Base-by-base conservation (phyloP, 2,888 invertebrate genomes). In the Melipona beecheii region DNA sequence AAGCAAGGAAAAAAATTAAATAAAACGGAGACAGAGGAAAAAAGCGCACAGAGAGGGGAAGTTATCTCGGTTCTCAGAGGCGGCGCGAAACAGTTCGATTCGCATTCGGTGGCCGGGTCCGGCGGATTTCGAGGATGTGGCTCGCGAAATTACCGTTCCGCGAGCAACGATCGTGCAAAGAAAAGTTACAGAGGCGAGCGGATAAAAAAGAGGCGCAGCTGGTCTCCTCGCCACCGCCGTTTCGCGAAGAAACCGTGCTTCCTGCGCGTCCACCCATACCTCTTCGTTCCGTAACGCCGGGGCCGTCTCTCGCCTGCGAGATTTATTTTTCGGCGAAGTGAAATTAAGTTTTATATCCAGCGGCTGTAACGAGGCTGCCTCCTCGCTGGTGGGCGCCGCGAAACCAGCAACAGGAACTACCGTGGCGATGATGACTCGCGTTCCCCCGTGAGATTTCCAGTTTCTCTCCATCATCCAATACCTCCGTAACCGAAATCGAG, bases 281-380 rank as follows among this genome's bases (percentile, higher is more conserved):
- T 27, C 60, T 31, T 68, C 50, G 21, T n/a, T 36, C 36, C 21
- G 31, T 31, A 65, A 65, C 27, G 66, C 6, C 43, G 17, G 54
- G 11, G 24, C 49, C 78, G 69, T 54, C 85, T 73, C 75, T 69
- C 66, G 72, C 64, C 83, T 76, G 77, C 75, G 85, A 86, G 85
- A 86, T 89, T 91, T 89, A 88, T 88, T 88, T 87, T 90, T 90
- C 92, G 89, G 75, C 90, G 84, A 89, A 90, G 85, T 76, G 86
- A 90, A 91, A 92, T 92, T 91, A 91, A 91, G 88, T 90, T 91
- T 92, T 88, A 91, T 89, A 86, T 87, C 86, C 86, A 84, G 80
- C 69, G 85, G 88, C 85, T 79, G 86, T 90, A 90, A 90, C 87
- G 86, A 90, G 85, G 81, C 79, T 81, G 71, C 78, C 81, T 79